A percentile compares a stretch with the other conserved stretches of the same genome.
These are phyloP conservation scores for Morpho deidamia DNA, from an alignment of 2,888 invertebrate species.

Conservation along the genomic window DNA sequence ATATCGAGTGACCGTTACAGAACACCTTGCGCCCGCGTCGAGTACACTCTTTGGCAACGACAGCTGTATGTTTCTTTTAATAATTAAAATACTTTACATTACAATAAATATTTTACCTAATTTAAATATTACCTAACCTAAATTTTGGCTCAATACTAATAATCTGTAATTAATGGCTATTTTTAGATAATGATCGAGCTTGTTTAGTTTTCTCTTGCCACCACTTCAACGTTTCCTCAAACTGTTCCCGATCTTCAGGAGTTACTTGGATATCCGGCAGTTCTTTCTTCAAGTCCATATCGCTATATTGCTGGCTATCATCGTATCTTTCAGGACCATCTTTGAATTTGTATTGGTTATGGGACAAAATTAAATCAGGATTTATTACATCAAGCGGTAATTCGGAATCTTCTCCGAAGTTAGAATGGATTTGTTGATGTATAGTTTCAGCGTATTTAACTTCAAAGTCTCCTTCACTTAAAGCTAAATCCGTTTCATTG, in stretches of 20 bases:
- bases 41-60: constrained; percentile 64
- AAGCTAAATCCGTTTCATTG: constrained; percentile 60
- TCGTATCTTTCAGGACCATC: constrained; percentile 56
- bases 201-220: constrained; percentile 72
- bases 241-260: constrained; percentile 67
- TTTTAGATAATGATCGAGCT: constrained; percentile 43
- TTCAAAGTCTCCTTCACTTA: constrained; percentile 61
- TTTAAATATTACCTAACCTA: neutral
- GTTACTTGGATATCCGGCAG: constrained; percentile 70
- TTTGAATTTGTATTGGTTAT: constrained; percentile 54
- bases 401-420: constrained; percentile 40
- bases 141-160: constrained; percentile 20
- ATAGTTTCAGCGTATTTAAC: constrained; percentile 69
- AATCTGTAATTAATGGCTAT: constrained; percentile 24
- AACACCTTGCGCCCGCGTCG: constrained; percentile 66
- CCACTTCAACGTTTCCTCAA: constrained; percentile 73
- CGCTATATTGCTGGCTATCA: constrained; percentile 63
- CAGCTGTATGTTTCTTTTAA: constrained; percentile 63
- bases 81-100: constrained; percentile 32
- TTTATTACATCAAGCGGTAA: constrained; percentile 50
- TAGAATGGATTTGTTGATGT: constrained; percentile 48
- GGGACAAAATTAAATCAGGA: constrained; percentile 49
- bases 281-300: constrained; percentile 67
- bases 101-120: constrained; percentile 40
- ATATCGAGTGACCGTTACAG: constrained; percentile 53